Evolutionary conservation across 2,888 invertebrate species (phyloP), one percentile per base, ranked within the genome.

Genomic region (Xanthia icteritia): DNA sequence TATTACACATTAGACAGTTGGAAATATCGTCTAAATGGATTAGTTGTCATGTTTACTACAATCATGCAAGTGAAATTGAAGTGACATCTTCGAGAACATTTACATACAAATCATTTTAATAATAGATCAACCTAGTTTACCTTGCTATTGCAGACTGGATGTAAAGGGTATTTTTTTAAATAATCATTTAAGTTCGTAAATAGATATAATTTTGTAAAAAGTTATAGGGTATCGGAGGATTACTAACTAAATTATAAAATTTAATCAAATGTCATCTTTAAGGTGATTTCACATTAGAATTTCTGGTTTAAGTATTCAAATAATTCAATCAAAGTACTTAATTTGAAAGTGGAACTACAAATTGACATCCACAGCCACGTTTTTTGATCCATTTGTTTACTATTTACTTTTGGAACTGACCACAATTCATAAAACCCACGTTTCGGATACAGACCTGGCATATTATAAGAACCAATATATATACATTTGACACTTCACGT

Each of bases 21-120:
- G n/a, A 77, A 68, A 60, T 48, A 76, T 77, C 5, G 20, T 0
- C 2, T 20, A 51, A 77, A 67, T 67, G 36, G 27, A 76, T 77
- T 58, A 31, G 27, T 20, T 51, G 77, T 68, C 58, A 51, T 42
- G 8, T 68, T 67, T n/a, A 67, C 0, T 11, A 56, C 66, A 39
- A 27, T 6, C 45, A 27, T 66, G 42, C 77, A 51, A 60, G 67
- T 51, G 58, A 67, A 67, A 48, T 51, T 58, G 48, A 77, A 48
- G 77, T 77, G 67, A 67, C 58, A 31, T 58, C 20, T 20, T 2
- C 51, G 51, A 51, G 8, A n/a, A 67, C 39, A 65, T 48, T 76
- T 31, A 56, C 17, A 31, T 17, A 31, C 42, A 42, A 51, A 67
- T 27, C 1, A 68, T 39, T 68, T 51, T 20, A 77, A 58, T 48